Base-by-base conservation (phyloP, 2,888 invertebrate species). In the Tanaodytes sp. region DNA sequence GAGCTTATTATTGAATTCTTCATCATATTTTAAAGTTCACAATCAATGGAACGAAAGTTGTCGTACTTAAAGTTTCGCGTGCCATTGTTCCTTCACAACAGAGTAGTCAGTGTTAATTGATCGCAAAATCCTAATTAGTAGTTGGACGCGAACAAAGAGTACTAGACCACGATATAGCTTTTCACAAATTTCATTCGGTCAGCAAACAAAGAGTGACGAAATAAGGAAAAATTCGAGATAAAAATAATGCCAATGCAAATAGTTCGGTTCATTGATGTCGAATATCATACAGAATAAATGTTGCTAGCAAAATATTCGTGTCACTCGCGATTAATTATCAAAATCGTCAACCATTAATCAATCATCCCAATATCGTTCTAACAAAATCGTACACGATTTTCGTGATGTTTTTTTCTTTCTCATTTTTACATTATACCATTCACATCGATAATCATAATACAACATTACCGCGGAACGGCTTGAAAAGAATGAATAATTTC, bases 61-160 rank as follows among this genome's bases (percentile, higher is more conserved):
- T 64, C 59, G 54, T 65, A 46, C 46, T 70, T 65, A 49, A 61
- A 70, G 61, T 72, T 72, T 51, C 45, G 33, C 55, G 55, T 42
- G 31, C 27, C 49, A 64, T 69, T 64, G 69, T 69, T 58, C 69
- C 58, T 59, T 64, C 48, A 61, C 58, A 58, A 63, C 57, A 49
- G 69, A 69, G 69, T 65, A 61, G 70, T 57, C 61, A 70, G 64
- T 64, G 69, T 64, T 70, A 71, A 71, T 71, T 71, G 67, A 67
- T 64, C 69, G 61, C 59, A 51, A 69, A 62, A 62, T 70, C 54
- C 69, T 73, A 75, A 75, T 75, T 75, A 73, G 68, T 69, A 73
- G 64, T 69, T 65, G 55, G 54, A 46, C 37, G 42, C 45, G 58
- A 67, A 61, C 64, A 65, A 66, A 62, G 57, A 54, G 66, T 64